Base-by-base conservation (phyloP, 2,888 invertebrate genomes). In the Rotaria macrura region DNA sequence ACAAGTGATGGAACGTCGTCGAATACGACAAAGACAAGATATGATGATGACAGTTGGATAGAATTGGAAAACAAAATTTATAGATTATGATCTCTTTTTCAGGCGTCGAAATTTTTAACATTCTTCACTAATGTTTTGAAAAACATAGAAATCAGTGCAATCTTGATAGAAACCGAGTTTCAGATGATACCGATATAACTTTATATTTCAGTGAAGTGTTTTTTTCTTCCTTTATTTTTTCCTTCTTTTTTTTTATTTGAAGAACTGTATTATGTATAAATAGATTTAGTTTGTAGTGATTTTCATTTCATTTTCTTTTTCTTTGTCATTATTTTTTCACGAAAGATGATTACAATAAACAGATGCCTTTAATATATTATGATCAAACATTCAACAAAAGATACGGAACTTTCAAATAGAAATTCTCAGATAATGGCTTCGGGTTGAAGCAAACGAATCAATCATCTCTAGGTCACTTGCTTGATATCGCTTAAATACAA, bases 201-300 rank as follows among this genome's bases (percentile, higher is more conserved):
- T 65, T 29, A 34, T 65, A 34, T 65, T 65, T 65, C 65, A 65
- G 65, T 65, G 34, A 34, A 65, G 34, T 20, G 17, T 20, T 34
- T 34, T 20, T 20, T 34, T 65, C 38, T 65, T 29, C 20, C 20
- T 6, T 57, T 14, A 9, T 38, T 65, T 65, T 65, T 29, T 34
- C 20, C 20, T 57, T 14, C 9, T 38, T 20, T 34, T 65, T 65
- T 65, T 54, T 54, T 34, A 34, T 65, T 65, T 65, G 34, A 65
- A 65, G 34, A 65, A 65, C 65, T 65, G 65, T 65, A 65, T 65
- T 65, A 17, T 65, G 65, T 65, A 65, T 65, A 65, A 65, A 65
- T 65, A 65, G 65, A 65, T 65, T 17, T 65, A 65, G 65, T 34
- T 7, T 65, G 34, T 65, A 65, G 65, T 20, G 65, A 65, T 34